A percentile compares a stretch with the other conserved stretches of the same genome.
phyloP scores from a whole-genome alignment of 2,797 vertebrate genomes.

The Halcyon leucocephala region DNA sequence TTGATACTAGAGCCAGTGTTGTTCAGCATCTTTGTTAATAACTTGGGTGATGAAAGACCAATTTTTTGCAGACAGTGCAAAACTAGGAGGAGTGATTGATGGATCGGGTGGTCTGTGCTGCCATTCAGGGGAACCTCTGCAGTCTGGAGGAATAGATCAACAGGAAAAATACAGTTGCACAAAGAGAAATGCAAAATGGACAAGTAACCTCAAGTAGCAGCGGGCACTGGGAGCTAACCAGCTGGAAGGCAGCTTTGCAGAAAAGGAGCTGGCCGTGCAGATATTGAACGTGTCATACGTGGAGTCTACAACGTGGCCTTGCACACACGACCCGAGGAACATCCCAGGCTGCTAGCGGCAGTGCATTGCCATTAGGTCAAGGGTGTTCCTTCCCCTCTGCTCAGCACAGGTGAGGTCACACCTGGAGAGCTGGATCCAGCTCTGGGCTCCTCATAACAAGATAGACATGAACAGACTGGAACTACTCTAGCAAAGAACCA shows the following conservation, averaged over 20 bases:
- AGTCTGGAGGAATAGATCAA: neutral
- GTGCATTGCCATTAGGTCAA: rapidly evolving
- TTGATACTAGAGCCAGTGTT: neutral
- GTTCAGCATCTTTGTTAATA: neutral
- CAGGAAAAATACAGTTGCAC: neutral
- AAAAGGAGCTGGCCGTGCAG: neutral
- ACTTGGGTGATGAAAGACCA: neutral
- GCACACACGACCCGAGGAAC: neutral
- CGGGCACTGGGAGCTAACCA: rapidly evolving
- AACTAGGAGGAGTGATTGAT: neutral
- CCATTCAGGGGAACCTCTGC: neutral
- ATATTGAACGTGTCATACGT: neutral
- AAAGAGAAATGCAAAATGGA: neutral
- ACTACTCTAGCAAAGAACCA: neutral
- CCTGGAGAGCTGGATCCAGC: neutral
- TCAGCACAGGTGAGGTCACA: neutral
- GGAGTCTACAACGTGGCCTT: neutral
- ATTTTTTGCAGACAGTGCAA: neutral
- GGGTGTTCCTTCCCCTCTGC: neutral
- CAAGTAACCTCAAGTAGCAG: neutral
- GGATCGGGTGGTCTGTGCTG: neutral
- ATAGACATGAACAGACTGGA: neutral
- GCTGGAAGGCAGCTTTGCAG: neutral
- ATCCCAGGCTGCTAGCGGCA: neutral
- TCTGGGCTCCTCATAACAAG: neutral